phyloP scores from a whole-genome alignment of 1,140 invertebrate species.

The Leguminivora glycinivorella region DNA sequence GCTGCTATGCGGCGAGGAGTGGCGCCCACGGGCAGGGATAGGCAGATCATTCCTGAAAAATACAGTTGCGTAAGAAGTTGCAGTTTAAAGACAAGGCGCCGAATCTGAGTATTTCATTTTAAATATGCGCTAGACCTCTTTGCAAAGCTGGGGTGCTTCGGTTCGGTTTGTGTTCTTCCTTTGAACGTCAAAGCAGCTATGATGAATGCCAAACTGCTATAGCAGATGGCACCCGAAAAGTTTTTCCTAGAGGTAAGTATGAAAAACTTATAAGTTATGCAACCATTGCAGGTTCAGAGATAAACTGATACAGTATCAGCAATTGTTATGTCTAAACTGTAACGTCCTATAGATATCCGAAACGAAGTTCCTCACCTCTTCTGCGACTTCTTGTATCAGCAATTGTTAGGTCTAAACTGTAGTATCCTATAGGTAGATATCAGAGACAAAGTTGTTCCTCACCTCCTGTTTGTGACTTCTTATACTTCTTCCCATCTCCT shows the following conservation, averaged over 20 bases:
- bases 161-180: too few relatives aligned
- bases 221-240: too few relatives aligned
- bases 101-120: neutral
- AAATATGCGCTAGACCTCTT: neutral
- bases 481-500: conserved; percentile 76
- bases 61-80: neutral
- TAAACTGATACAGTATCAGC: too few relatives aligned
- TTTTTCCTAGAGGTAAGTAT: too few relatives aligned
- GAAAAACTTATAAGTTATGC: too few relatives aligned
- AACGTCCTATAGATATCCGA: neutral
- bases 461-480: conserved; percentile 73
- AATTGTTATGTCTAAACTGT: too few relatives aligned
- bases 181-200: too few relatives aligned
- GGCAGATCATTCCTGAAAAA: conserved; percentile 78
- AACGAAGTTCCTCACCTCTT: conserved; percentile 55
- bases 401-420: too few relatives aligned
- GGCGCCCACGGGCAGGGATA: conserved; percentile 79
- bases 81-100: neutral
- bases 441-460: conserved; percentile 17
- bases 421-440: neutral
- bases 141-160: too few relatives aligned
- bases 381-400: conserved; percentile 58
- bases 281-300: too few relatives aligned
- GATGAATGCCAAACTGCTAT: too few relatives aligned
- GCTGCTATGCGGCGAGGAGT: conserved; percentile 78